Conservation (phyloP, 1,140 invertebrate species). For the Diuraphis noxia region DNA sequence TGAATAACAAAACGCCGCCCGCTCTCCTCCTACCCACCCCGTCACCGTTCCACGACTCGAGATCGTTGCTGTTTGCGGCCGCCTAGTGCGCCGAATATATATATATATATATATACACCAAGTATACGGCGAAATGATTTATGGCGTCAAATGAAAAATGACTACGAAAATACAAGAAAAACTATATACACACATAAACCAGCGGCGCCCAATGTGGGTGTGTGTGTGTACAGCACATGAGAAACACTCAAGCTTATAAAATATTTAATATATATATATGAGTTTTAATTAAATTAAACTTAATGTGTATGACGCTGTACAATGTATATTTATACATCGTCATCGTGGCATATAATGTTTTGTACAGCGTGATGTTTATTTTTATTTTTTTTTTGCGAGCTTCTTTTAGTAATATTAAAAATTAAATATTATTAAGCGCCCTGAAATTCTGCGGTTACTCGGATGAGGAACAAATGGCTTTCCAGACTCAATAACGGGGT, state of each 20-base stretch:
- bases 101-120: background rate
- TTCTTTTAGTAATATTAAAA: background rate
- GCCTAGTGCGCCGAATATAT: background rate
- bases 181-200: background rate
- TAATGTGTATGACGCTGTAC: background rate
- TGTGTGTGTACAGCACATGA: background rate
- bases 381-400: background rate
- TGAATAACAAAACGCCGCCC: slow-evolving; percentile 14
- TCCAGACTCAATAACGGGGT: background rate
- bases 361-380: background rate
- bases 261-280: background rate
- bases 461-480: background rate
- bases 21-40: background rate
- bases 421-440: background rate
- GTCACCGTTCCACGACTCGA: too few relatives aligned
- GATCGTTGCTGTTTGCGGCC: background rate
- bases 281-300: background rate
- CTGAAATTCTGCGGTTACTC: background rate
- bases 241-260: background rate
- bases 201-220: background rate
- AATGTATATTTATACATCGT: background rate
- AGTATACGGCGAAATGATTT: slow-evolving; percentile 13
- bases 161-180: slow-evolving; percentile 1
- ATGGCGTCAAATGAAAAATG: slow-evolving; percentile 41
- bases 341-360: background rate